phyloP scores from a whole-genome alignment of 2,888 invertebrate species.

The Oscheius sp. region DNA sequence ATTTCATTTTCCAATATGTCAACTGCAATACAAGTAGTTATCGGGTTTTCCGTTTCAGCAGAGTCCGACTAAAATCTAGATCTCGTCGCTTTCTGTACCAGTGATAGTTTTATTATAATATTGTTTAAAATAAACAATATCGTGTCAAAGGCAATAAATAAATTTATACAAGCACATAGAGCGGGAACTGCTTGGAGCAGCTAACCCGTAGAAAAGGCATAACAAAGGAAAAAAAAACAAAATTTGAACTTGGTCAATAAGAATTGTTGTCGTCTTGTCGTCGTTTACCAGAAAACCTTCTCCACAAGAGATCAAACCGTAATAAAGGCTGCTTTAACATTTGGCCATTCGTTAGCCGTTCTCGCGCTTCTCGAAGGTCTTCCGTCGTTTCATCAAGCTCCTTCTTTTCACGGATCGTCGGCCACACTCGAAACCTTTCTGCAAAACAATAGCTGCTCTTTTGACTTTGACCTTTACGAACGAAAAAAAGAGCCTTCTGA shows the following conservation, averaged over 20 bases:
- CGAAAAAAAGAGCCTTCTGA: too few species aligned
- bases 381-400: slow-evolving; percentile 24
- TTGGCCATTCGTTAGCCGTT: slow-evolving; percentile 39
- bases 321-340: slow-evolving; percentile 51
- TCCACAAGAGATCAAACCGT: slow-evolving; percentile 47
- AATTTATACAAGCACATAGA: slow-evolving; percentile 5
- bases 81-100: slow-evolving; percentile 21
- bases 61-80: slow-evolving; percentile 18
- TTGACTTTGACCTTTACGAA: neutral
- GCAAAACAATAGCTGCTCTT: slow-evolving; percentile 7
- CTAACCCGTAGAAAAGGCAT: slow-evolving; percentile 18
- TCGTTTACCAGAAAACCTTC: slow-evolving; percentile 39
- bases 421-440: slow-evolving; percentile 33
- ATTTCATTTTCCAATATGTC: neutral
- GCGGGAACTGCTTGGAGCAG: slow-evolving; percentile 9
- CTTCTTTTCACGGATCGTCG: slow-evolving; percentile 29
- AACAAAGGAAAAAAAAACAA: neutral
- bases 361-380: slow-evolving; percentile 10
- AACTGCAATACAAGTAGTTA: slow-evolving; percentile 27
- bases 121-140: neutral
- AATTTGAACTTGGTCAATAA: neutral
- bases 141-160: neutral
- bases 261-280: slow-evolving; percentile 7
- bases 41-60: slow-evolving; percentile 26
- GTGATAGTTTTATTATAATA: neutral